Percentiles rank a stretch among this genome's conserved stretches.
These are phyloP conservation scores for Beris morrisii DNA, from an alignment of 2,888 invertebrate genomes.

Conservation along the genomic window DNA sequence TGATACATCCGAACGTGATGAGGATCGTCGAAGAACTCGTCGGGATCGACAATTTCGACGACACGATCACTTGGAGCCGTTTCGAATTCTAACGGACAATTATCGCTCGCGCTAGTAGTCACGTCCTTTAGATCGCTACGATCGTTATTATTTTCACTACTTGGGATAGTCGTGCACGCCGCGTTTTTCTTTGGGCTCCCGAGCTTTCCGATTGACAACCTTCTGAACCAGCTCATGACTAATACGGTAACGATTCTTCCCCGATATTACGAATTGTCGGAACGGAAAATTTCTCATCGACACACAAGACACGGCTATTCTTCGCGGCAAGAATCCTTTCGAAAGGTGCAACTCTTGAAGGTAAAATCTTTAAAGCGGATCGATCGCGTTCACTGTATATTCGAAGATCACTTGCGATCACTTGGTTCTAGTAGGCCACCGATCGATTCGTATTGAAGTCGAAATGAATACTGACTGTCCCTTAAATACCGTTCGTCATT, in stretches of 20 bases:
- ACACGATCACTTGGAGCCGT: background rate
- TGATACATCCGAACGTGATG: slow-evolving; percentile 51
- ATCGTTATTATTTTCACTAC: slow-evolving; percentile 13
- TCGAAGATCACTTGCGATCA: no score
- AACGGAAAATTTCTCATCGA: slow-evolving; percentile 64
- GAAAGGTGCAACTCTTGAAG: no score
- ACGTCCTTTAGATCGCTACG: background rate
- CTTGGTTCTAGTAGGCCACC: background rate
- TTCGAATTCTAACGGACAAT: no score
- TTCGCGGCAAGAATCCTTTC: no score
- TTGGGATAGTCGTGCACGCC: background rate
- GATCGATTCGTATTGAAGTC: slow-evolving; percentile 21
- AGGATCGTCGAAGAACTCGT: slow-evolving; percentile 55
- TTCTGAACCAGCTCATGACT: slow-evolving; percentile 69
- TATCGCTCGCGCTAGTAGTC: background rate
- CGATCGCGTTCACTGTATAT: no score
- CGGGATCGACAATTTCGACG: slow-evolving; percentile 48
- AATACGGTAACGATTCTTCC: slow-evolving; percentile 64
- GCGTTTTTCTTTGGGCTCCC: slow-evolving; percentile 53
- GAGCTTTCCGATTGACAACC: slow-evolving; percentile 62
- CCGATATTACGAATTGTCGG: slow-evolving; percentile 65
- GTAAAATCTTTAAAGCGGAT: no score
- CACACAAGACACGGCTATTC: slow-evolving; percentile 44
- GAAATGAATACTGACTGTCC: slow-evolving; percentile 17
- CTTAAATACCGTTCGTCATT: slow-evolving; percentile 21